Conservation (phyloP, 1,140 invertebrate genomes). For the Lucilia cuprina region DNA sequence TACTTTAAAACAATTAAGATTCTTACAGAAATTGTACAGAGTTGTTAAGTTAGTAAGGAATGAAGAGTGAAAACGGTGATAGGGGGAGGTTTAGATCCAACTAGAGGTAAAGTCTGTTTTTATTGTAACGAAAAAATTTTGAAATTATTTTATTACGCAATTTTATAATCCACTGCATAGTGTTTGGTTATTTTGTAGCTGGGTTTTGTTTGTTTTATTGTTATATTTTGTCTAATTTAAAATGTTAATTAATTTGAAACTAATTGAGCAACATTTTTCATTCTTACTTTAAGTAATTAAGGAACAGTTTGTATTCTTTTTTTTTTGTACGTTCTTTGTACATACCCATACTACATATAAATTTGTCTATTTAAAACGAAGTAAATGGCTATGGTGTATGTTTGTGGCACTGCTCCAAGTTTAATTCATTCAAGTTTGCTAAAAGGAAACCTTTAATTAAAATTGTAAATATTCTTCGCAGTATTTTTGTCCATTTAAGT, state of each 20-base stretch:
- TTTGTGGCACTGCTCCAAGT: background rate
- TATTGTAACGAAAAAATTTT: background rate
- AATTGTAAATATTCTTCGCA: background rate
- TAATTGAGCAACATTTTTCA: conserved; percentile 11
- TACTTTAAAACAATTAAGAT: background rate
- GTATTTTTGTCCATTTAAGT: background rate
- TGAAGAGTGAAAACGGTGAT: too few relatives aligned
- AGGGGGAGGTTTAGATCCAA: too few relatives aligned
- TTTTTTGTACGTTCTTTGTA: background rate
- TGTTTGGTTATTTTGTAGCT: too few relatives aligned
- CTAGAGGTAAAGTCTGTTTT: background rate
- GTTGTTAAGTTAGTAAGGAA: too few relatives aligned
- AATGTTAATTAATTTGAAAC: conserved; percentile 16
- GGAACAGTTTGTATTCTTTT: background rate
- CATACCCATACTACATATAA: too few relatives aligned
- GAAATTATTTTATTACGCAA: background rate
- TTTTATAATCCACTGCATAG: background rate
- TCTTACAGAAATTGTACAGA: background rate
- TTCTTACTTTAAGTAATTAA: background rate
- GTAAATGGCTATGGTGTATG: too few relatives aligned
- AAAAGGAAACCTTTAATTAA: conserved; percentile 2
- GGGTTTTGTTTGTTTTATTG: background rate
- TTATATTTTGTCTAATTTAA: background rate
- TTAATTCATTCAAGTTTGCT: background rate
- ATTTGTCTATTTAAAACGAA: too few relatives aligned